Conservation (phyloP, 2,113 vertebrate species). For the Rhodinocichla rosea region DNA sequence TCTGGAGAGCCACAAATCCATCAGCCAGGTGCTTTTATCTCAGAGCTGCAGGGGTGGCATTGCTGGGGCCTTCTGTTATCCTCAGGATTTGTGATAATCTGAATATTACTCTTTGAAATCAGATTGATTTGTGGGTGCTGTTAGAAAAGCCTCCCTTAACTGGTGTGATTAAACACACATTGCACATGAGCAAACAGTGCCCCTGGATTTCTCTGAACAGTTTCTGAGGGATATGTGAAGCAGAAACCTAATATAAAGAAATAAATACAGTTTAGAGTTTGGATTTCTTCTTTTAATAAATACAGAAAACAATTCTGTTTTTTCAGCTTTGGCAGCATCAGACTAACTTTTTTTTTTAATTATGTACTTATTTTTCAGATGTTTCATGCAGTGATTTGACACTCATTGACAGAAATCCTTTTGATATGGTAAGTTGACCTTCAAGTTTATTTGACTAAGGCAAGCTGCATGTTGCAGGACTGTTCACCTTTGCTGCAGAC, state of each 20-base stretch:
- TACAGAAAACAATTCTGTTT: neutral
- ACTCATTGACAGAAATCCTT: neutral
- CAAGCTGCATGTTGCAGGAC: neutral
- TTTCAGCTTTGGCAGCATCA: neutral
- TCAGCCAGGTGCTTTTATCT: neutral
- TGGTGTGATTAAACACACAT: fast-evolving
- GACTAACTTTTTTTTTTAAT: neutral
- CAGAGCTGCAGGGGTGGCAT: neutral
- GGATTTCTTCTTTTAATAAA: neutral
- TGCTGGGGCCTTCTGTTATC: neutral
- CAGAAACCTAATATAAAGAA: neutral
- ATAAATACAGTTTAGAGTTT: neutral
- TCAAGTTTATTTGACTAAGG: neutral
- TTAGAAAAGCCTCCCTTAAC: neutral
- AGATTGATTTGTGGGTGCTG: neutral
- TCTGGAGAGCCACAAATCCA: neutral
- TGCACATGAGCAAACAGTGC: neutral
- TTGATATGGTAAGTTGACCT: conserved; percentile 16
- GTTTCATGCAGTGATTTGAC: neutral
- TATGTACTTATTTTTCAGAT: conserved; percentile 14
- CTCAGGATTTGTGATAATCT: neutral
- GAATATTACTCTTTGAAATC: neutral
- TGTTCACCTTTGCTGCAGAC: neutral
- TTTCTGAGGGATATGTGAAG: neutral
- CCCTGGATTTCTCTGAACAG: neutral